Conservation (phyloP, 2,888 invertebrate genomes). For the Meta bourneti region DNA sequence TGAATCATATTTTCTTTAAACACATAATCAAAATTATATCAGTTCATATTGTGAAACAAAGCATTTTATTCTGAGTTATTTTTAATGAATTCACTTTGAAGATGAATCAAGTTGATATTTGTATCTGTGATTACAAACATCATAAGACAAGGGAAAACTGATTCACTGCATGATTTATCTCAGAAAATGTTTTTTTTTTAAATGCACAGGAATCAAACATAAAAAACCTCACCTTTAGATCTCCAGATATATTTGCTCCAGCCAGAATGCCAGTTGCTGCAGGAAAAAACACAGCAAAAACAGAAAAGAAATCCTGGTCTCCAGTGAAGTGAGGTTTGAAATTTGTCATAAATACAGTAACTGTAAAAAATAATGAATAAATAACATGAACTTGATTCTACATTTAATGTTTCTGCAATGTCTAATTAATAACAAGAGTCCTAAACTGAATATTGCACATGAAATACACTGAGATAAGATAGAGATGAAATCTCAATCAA, state of each 20-base stretch:
- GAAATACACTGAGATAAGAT: too few species aligned
- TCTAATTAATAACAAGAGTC: too few species aligned
- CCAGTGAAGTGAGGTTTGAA: conserved; percentile 84
- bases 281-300: conserved; percentile 98
- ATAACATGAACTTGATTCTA: not conserved
- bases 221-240: conserved; percentile 87
- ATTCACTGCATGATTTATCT: not conserved
- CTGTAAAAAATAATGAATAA: not conserved
- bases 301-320: conserved; percentile 92
- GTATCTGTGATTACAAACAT: too few species aligned
- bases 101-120: too few species aligned
- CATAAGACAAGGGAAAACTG: too few species aligned
- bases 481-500: not conserved
- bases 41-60: too few species aligned
- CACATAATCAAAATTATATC: too few species aligned
- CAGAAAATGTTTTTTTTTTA: not conserved
- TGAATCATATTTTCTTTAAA: too few species aligned
- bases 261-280: conserved; percentile 98
- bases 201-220: not conserved
- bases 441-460: too few species aligned
- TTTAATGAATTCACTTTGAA: too few species aligned
- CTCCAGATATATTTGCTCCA: conserved; percentile 98
- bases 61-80: too few species aligned
- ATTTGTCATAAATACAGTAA: conserved; percentile 80
- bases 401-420: not conserved